These are phyloP conservation scores for Rhingia rostrata DNA, from an alignment of 2,888 invertebrate species.

Conservation along the genomic window DNA sequence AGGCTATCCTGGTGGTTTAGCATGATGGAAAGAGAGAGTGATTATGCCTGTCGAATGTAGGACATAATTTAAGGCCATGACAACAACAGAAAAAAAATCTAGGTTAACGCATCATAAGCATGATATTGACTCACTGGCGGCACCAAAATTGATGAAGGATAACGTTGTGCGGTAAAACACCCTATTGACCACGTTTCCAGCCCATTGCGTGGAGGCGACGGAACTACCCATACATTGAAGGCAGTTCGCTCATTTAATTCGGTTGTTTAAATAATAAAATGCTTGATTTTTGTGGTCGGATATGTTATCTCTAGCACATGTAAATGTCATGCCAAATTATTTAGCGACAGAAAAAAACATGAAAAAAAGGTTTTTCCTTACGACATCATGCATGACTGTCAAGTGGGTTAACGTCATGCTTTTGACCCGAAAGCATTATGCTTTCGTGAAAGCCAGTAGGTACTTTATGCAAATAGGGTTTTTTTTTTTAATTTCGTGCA, in stretches of 20 bases:
- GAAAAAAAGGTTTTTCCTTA: background rate
- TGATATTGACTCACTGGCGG: slow-evolving; percentile 1
- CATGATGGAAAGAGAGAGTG: slow-evolving; percentile 32
- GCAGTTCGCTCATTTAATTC: background rate
- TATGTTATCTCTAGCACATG: slow-evolving; percentile 10
- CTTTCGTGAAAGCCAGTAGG: slow-evolving; percentile 25
- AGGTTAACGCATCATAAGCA: slow-evolving; percentile 42
- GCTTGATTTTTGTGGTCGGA: slow-evolving; percentile 13
- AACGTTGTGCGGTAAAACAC: background rate
- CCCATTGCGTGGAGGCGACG: no score
- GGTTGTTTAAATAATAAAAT: slow-evolving; percentile 3
- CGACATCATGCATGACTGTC: background rate
- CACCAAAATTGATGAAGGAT: background rate
- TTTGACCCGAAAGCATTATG: slow-evolving; percentile 6
- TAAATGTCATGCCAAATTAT: slow-evolving; percentile 38
- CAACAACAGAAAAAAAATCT: slow-evolving; percentile 14
- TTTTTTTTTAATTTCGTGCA: background rate
- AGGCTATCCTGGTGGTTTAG: background rate
- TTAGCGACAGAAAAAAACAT: slow-evolving; percentile 6
- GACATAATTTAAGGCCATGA: slow-evolving; percentile 10
- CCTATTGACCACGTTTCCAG: slow-evolving; percentile 5
- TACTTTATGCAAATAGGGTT: slow-evolving; percentile 10
- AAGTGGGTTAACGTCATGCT: slow-evolving; percentile 37
- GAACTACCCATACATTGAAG: background rate
- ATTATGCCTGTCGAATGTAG: slow-evolving; percentile 20